Base-by-base conservation (phyloP, 2,113 vertebrate genomes). In the Fregata magnificens region DNA sequence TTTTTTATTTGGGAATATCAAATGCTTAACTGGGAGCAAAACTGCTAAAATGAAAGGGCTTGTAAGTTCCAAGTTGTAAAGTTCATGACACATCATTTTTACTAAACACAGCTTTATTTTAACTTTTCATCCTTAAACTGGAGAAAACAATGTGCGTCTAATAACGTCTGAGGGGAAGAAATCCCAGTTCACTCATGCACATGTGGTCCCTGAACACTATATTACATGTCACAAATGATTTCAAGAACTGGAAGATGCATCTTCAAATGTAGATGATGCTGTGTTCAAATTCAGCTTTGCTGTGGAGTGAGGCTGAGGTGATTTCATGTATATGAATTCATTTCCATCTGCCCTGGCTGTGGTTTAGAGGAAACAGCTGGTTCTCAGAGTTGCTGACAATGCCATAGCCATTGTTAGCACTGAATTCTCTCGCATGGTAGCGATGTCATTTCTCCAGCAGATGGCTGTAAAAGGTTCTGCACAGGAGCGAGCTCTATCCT, bases 401-500 rank as follows among this genome's bases (percentile, higher is more conserved):
- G 67, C 36, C 36, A 10, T 16, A 66, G 62, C 53, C 59, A 0
- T 56, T 52, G 72, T 50, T 56, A 53, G 56, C 25, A 1, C 7
- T 8, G 58, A 92, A 86, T 72, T 95, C 73, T 92, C 47, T 42
- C 4, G 11, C 14, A 8, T 16, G 38, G 88, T 59, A 97, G 45
- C 25, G 42, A 56, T 80, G 13, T 15, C 10, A 3, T 84, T 91
- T 96, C 90, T 91, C 97, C 97, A 98, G 97, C 90, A 98, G 97
- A 95, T 97, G 97, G 97, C 97, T 93, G 74, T 95, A 92, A 94
- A 81, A 65, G 81, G 90, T 86, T 91, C 95, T 67, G 6, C 96
- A 88, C 47, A 40, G 58, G 5, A 58, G 44, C 1, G 10, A 83
- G 77, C 2, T 11, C 93, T 84, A 19, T 65, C 19, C 15, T n/a